A percentile compares a stretch with the other conserved stretches of the same genome.
Evolutionary conservation across 2,888 invertebrate genomes (phyloP).

Genomic region (Sinelater perroti): DNA sequence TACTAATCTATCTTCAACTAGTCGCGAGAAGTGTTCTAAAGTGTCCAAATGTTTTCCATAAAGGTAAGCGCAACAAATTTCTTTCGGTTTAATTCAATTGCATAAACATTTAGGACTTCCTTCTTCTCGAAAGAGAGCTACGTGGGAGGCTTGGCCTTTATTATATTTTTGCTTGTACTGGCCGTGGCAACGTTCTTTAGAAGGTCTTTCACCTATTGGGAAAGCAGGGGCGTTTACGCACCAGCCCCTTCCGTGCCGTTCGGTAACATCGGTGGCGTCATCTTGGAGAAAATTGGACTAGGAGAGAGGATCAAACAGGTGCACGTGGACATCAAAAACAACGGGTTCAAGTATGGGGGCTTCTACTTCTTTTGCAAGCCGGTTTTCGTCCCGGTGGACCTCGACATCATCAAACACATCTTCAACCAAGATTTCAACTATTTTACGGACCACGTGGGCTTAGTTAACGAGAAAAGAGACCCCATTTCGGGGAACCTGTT

Average conservation of each 20-base stretch:
- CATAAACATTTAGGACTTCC: too few species aligned
- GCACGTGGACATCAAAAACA: constrained; percentile 23
- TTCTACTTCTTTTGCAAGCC: constrained; percentile 31
- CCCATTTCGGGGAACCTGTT: constrained; percentile 66
- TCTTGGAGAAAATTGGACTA: constrained; percentile 3
- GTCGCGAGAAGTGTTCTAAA: too few species aligned
- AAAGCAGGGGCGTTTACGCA: constrained; percentile 51
- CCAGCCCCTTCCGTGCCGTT: constrained; percentile 51
- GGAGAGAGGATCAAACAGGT: constrained; percentile 14
- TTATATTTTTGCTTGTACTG: too few species aligned
- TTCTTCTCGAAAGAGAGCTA: too few species aligned
- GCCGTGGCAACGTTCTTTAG: not conserved
- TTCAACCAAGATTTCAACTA: constrained; percentile 45
- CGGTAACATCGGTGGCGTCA: constrained; percentile 50
- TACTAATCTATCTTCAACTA: too few species aligned
- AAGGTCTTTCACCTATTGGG: constrained; percentile 53
- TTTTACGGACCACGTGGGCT: constrained; percentile 43
- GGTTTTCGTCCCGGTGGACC: constrained; percentile 40
- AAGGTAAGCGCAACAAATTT: too few species aligned
- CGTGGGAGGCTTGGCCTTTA: too few species aligned
- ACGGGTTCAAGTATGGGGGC: constrained; percentile 21
- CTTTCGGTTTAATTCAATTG: too few species aligned
- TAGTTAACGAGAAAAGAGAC: constrained; percentile 49
- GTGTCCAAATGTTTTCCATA: too few species aligned
- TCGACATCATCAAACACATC: constrained; percentile 44